These are phyloP conservation scores for Isichthys henryi DNA, from an alignment of 2,113 vertebrate species.

Conservation along the genomic window DNA sequence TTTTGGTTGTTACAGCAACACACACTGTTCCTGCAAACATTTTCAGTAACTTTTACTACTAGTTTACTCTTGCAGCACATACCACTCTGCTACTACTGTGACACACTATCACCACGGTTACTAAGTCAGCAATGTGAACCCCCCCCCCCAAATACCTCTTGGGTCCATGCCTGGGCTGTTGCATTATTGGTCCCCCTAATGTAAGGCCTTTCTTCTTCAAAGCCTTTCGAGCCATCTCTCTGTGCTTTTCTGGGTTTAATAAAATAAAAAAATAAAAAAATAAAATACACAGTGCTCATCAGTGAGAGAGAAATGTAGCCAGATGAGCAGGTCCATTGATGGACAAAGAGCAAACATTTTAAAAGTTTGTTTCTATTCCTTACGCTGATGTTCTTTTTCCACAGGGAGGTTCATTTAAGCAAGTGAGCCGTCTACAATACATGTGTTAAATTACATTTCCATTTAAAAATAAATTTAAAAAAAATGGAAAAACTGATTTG, in stretches of 20 bases:
- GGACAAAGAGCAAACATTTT: neutral
- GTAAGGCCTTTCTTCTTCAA: conserved; percentile 80
- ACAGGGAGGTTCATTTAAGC: neutral
- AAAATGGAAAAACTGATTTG: neutral
- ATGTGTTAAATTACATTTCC: neutral
- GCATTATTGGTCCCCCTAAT: conserved; percentile 50
- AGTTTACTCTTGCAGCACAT: neutral
- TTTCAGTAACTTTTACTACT: neutral
- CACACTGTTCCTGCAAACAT: neutral
- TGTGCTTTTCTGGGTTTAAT: conserved; percentile 70
- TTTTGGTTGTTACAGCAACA: neutral
- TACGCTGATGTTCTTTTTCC: neutral
- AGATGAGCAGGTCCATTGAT: neutral
- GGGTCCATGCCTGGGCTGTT: conserved; percentile 56
- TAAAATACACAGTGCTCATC: neutral
- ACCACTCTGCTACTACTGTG: neutral
- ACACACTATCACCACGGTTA: neutral
- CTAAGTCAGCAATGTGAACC: neutral
- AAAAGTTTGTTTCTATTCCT: neutral
- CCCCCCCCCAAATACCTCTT: conserved; percentile 65
- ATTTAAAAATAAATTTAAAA: neutral
- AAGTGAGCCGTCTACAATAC: neutral
- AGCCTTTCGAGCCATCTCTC: conserved; percentile 76
- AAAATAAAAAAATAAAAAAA: neutral
- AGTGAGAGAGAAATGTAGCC: neutral